phyloP scores from a whole-genome alignment of 2,797 vertebrate species.

The Lutjanus argentimaculatus region DNA sequence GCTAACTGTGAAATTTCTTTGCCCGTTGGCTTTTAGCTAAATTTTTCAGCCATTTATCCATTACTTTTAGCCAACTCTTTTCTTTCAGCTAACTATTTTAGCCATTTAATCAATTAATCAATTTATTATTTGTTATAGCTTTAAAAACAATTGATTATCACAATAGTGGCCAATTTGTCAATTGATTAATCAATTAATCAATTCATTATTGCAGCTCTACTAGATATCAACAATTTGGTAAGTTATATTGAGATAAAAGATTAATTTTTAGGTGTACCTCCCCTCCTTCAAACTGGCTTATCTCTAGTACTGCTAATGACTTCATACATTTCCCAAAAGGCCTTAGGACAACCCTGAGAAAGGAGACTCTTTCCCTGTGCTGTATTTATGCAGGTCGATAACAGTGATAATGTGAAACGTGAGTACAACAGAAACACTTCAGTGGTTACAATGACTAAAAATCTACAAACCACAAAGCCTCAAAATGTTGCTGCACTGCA shows the following conservation, averaged over 20 bases:
- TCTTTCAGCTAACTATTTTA: too few relatives aligned
- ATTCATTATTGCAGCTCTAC: not conserved
- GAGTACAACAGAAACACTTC: not conserved
- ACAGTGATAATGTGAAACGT: not conserved
- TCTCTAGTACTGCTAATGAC: not conserved
- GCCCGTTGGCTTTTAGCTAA: too few relatives aligned
- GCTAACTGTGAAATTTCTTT: too few relatives aligned
- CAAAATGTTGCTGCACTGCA: slow-evolving; percentile 18
- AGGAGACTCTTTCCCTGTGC: not conserved
- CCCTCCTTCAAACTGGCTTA: not conserved
- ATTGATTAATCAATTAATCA: not conserved
- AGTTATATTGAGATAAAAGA: not conserved
- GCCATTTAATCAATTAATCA: too few relatives aligned
- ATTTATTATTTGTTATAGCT: too few relatives aligned
- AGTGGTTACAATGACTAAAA: not conserved
- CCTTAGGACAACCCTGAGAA: not conserved
- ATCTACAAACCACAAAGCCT: not conserved
- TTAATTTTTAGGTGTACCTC: not conserved
- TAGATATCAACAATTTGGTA: not conserved
- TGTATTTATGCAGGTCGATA: not conserved
- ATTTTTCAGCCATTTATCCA: too few relatives aligned
- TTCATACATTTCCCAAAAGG: slow-evolving; percentile 45
- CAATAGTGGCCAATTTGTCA: not conserved
- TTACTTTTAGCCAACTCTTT: too few relatives aligned
- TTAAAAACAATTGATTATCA: not conserved